Evolutionary conservation across 2,113 vertebrate genomes (phyloP).

Genomic region (Ptychochromis oligacanthus): DNA sequence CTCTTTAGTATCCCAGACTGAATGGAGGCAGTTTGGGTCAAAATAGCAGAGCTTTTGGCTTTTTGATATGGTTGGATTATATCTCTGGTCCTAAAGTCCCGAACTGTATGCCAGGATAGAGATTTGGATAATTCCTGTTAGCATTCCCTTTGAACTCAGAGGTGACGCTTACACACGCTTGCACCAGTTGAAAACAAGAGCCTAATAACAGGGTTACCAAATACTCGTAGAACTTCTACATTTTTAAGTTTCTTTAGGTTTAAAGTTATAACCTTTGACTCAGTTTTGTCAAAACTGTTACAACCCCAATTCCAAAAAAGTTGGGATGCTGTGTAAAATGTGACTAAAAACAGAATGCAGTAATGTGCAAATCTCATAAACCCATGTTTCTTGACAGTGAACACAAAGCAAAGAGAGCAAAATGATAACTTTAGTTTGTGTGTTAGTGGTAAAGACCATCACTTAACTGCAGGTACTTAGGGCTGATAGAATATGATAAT

Average conservation of each 20-base stretch:
- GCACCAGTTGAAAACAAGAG: neutral
- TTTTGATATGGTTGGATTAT: constrained; percentile 50
- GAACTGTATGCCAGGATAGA: constrained; percentile 16
- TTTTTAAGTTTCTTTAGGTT: neutral
- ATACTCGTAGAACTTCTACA: neutral
- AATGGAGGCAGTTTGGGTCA: neutral
- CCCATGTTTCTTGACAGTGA: neutral
- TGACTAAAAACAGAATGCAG: too few relatives aligned
- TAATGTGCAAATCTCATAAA: too few relatives aligned
- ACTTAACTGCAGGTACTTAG: neutral
- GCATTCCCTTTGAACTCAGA: constrained; percentile 4
- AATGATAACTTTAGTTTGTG: neutral
- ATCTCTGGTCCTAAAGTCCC: constrained; percentile 2
- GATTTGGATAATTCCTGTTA: constrained; percentile 49
- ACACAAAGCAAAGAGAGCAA: neutral
- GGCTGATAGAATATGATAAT: neutral
- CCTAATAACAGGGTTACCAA: neutral
- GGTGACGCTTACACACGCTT: neutral
- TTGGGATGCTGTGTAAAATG: too few relatives aligned
- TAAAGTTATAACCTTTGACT: neutral
- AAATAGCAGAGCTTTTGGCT: constrained; percentile 7
- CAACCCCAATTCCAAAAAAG: too few relatives aligned
- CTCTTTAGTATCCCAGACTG: neutral
- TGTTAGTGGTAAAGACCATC: neutral
- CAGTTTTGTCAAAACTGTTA: neutral